A percentile compares a stretch with the other conserved stretches of the same genome.
phyloP scores from a whole-genome alignment of 2,797 vertebrate species.

The Poeciliopsis presidionis region DNA sequence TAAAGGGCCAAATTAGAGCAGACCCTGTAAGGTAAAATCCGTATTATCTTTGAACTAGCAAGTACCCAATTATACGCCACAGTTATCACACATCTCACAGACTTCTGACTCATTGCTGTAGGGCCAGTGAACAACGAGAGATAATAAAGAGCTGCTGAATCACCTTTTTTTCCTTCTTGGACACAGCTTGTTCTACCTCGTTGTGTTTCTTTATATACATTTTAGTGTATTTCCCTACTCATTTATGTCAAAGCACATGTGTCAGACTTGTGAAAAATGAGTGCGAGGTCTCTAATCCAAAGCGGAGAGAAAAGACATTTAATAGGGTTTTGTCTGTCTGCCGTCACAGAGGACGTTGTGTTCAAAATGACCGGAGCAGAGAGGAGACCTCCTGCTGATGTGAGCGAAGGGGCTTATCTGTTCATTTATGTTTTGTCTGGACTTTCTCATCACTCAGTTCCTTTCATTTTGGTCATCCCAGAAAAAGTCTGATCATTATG shows the following conservation, averaged over 20 bases:
- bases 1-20: slow-evolving; percentile 66
- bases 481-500: neutral
- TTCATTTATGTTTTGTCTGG: slow-evolving; percentile 35
- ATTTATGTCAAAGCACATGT: slow-evolving; percentile 23
- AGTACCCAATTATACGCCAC: slow-evolving; percentile 67
- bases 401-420: slow-evolving; percentile 26
- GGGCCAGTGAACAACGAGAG: slow-evolving; percentile 52
- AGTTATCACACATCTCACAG: slow-evolving; percentile 67
- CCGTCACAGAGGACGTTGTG: slow-evolving; percentile 18
- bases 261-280: slow-evolving; percentile 40
- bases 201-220: slow-evolving; percentile 25
- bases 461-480: neutral
- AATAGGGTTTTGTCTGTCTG: slow-evolving; percentile 53
- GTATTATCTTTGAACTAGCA: slow-evolving; percentile 74
- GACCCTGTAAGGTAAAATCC: slow-evolving; percentile 57
- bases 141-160: slow-evolving; percentile 71
- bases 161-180: slow-evolving; percentile 60
- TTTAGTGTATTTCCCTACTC: neutral
- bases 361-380: slow-evolving; percentile 37
- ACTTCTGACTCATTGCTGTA: slow-evolving; percentile 61
- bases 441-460: slow-evolving; percentile 2
- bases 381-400: slow-evolving; percentile 36
- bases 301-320: slow-evolving; percentile 28
- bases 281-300: slow-evolving; percentile 46
- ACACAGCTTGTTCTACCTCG: slow-evolving; percentile 27